A percentile compares a stretch with the other conserved stretches of the same genome.
These are phyloP conservation scores for Xerus inauris DNA, from an alignment of 2,113 vertebrate genomes.

Conservation along the genomic window DNA sequence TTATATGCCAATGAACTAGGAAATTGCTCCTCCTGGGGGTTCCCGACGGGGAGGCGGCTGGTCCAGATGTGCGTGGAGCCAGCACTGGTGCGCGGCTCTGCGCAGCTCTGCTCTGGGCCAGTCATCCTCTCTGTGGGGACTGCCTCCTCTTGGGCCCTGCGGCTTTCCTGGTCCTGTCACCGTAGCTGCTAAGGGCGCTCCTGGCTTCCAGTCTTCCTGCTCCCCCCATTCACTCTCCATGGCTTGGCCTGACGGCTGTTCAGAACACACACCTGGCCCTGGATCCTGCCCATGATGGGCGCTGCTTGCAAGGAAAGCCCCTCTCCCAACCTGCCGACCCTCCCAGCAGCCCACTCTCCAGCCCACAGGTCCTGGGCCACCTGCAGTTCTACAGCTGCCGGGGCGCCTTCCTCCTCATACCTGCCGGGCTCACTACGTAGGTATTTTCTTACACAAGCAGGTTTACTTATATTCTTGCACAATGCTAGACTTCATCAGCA, in stretches of 20 bases:
- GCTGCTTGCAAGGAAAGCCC: not conserved
- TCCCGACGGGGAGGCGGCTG: not conserved
- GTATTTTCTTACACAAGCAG: not conserved
- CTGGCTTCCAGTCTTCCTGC: not conserved
- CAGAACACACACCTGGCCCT: not conserved
- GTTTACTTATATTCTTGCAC: not conserved
- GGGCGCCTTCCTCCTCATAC: fast-evolving
- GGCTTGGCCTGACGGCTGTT: not conserved
- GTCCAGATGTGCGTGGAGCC: not conserved
- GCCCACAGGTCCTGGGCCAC: no score
- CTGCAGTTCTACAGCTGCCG: not conserved
- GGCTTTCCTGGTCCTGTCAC: not conserved
- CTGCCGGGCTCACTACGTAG: no score
- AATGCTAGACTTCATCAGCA: not conserved
- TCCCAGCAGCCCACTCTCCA: not conserved
- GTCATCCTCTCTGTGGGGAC: not conserved
- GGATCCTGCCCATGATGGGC: not conserved
- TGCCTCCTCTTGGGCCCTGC: not conserved
- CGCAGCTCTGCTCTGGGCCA: not conserved
- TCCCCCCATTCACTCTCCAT: not conserved
- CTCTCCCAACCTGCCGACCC: not conserved
- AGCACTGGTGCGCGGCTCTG: fast-evolving
- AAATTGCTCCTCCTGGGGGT: not conserved
- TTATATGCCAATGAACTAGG: not conserved
- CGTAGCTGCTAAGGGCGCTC: not conserved